Percentiles rank a stretch among this genome's conserved stretches.
Evolutionary conservation across 2,113 vertebrate species (phyloP).

Genomic region (Atherinomorus stipes): DNA sequence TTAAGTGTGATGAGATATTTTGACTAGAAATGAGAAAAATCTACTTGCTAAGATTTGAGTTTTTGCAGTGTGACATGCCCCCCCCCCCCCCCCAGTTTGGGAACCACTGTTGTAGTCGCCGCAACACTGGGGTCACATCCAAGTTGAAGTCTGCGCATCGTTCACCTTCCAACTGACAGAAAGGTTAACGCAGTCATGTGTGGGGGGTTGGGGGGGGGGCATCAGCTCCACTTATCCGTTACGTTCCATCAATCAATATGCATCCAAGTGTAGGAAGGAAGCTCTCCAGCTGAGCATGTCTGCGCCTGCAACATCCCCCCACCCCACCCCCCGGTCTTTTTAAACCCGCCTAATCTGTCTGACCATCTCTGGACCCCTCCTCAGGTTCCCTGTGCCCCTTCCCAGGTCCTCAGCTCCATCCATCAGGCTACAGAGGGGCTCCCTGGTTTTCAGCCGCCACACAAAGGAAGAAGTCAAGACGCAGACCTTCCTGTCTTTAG

Average conservation of each 20-base stretch:
- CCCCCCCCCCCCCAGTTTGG: too few species aligned
- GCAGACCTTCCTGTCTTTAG: conserved; percentile 40
- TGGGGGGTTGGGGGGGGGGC: too few species aligned
- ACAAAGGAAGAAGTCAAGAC: conserved; percentile 57
- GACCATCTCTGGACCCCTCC: conserved; percentile 62
- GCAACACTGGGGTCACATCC: conserved; percentile 61
- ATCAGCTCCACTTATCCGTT: conserved; percentile 37
- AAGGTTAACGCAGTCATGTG: conserved; percentile 15
- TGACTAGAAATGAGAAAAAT: too few species aligned
- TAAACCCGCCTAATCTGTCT: conserved; percentile 48
- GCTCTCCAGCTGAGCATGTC: conserved; percentile 30
- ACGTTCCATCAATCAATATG: conserved; percentile 49
- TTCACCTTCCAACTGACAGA: conserved; percentile 9
- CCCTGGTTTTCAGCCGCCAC: conserved; percentile 40
- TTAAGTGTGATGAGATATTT: too few species aligned
- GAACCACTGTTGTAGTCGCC: too few species aligned
- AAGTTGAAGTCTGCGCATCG: conserved; percentile 52
- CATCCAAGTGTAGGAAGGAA: conserved; percentile 38
- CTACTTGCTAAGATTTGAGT: too few species aligned
- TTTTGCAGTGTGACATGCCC: too few species aligned
- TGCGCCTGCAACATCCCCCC: conserved; percentile 24
- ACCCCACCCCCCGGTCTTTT: background rate
- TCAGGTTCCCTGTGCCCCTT: conserved; percentile 37
- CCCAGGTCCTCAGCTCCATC: conserved; percentile 50
- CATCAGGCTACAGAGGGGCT: conserved; percentile 60